Base-by-base conservation (phyloP, 2,797 vertebrate genomes). In the Intellagama lesueurii region DNA sequence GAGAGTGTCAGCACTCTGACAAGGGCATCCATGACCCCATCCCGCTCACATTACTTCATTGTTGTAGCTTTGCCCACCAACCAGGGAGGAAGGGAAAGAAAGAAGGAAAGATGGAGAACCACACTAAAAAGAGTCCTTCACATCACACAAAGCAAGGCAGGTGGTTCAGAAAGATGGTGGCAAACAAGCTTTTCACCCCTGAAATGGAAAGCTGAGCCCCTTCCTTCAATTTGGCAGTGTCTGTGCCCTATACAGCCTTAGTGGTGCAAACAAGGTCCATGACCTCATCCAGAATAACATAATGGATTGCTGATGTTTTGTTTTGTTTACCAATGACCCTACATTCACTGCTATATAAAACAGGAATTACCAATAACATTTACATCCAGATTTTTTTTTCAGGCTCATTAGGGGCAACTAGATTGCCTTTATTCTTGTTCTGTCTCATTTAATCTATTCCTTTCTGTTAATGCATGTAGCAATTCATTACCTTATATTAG, bases 321-420 rank as follows among this genome's bases (percentile, higher is more conserved):
- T 91, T 92, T 86, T 94, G 92, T 88, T 97, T 94, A 88, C 44
- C 75, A 85, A 91, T 96, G 95, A 96, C 95, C 96, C 92, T 93
- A 90, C 96, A 96, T 96, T 91, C 0, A 79, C 93, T 94, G 91
- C 95, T 94, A 94, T 78, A 96, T 91, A 97, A 97, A 95, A 91
- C 89, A 83, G 81, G 93, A 93, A 96, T 97, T 96, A 96, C 92
- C 92, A 93, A 94, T 94, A 95, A 93, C 90, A 77, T 94, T 94
- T 96, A 95, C 95, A 93, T 93, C 93, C 94, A 95, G 82, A 91
- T 93, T 92, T 94, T 64, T 94, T 22, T 92, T 30, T 28, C 91
- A 90, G 83, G 7, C 87, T 95, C 92, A 94, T 96, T 94, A 88
- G 94, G 91, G 96, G 94, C 87, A 88, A 82, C 40, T 28, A 79